Conservation (phyloP, 2,797 vertebrate species). For the Tragelaphus oryx region DNA sequence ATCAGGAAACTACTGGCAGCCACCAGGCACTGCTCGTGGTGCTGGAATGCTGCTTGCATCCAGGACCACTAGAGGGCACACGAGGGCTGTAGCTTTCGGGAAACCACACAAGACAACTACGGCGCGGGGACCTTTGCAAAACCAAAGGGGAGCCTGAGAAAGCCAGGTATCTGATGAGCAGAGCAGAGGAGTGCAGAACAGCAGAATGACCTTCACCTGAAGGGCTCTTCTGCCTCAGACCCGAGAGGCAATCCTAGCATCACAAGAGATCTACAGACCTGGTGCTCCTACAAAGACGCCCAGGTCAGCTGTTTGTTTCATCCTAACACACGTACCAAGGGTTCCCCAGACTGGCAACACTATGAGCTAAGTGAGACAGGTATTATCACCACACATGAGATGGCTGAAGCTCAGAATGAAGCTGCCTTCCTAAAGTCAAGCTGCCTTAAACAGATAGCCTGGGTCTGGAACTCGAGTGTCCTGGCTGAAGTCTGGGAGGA, state of each 20-base stretch:
- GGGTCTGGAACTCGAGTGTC: not conserved
- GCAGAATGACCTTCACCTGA: not conserved
- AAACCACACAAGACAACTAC: not conserved
- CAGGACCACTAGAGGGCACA: slow-evolving; percentile 54
- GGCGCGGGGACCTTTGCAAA: not conserved
- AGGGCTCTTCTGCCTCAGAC: not conserved
- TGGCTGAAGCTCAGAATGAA: not conserved
- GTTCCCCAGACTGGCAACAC: not conserved
- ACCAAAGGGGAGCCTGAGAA: not conserved
- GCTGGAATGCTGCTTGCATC: slow-evolving; percentile 10
- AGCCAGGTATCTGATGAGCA: not conserved
- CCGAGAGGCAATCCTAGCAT: not conserved
- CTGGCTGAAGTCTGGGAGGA: not conserved
- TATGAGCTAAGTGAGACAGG: not conserved
- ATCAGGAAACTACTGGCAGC: not conserved
- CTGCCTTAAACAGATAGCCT: not conserved
- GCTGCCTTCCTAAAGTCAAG: not conserved
- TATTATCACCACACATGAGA: not conserved
- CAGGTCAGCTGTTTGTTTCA: not conserved
- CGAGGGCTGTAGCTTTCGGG: not conserved
- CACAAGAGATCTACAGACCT: not conserved
- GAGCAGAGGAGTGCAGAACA: not conserved
- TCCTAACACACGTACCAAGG: not conserved
- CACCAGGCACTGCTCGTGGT: slow-evolving; percentile 57
- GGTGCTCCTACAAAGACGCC: not conserved